phyloP scores from a whole-genome alignment of 2,113 vertebrate genomes.

The Urocolius indicus region DNA sequence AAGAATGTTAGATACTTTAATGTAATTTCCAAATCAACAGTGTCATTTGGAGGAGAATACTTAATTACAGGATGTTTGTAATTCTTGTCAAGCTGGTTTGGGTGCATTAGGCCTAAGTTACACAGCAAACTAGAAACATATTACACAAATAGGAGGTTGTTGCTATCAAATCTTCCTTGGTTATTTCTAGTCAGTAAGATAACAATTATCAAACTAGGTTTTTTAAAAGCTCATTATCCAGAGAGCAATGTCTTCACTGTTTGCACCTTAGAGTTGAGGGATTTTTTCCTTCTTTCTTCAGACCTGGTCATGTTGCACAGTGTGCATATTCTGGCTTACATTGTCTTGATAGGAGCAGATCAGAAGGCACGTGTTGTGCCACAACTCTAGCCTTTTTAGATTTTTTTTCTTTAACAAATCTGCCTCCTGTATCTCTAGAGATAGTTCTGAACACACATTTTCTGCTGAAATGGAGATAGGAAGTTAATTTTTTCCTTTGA shows the following conservation, averaged over 20 bases:
- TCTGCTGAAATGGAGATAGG: background rate
- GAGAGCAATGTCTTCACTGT: background rate
- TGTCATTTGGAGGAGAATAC: constrained; percentile 43
- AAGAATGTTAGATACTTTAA: background rate
- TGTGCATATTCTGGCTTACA: background rate
- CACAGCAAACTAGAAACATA: constrained; percentile 3
- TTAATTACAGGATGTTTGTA: constrained; percentile 55
- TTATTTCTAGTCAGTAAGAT: background rate
- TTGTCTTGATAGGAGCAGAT: background rate
- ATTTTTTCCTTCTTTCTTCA: background rate
- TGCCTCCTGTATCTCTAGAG: background rate
- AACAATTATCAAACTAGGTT: background rate
- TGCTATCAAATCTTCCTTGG: background rate
- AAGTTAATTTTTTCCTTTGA: background rate
- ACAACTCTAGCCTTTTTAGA: background rate
- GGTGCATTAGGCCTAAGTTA: background rate
- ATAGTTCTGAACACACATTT: background rate
- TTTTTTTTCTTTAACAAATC: background rate
- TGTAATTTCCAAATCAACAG: background rate
- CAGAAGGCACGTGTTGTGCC: background rate
- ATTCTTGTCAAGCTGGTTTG: constrained; percentile 29
- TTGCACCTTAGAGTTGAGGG: background rate
- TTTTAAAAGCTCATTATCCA: background rate
- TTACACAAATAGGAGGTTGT: background rate
- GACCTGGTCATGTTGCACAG: background rate